These are phyloP conservation scores for Cichlasoma orientale DNA, from an alignment of 2,797 vertebrate genomes.

Conservation along the genomic window DNA sequence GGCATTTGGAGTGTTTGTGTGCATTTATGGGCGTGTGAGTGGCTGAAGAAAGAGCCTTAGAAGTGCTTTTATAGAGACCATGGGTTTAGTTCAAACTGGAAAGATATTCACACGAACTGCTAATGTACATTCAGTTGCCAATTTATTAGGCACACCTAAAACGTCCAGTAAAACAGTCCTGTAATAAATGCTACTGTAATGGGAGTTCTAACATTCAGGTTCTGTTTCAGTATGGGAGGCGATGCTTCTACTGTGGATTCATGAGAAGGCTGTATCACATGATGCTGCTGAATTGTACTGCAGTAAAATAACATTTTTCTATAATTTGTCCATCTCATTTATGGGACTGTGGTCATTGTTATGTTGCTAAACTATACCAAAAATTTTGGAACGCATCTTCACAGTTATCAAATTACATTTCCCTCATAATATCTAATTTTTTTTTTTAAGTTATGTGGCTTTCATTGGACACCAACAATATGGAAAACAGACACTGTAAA, in stretches of 20 bases:
- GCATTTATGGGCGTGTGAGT: conserved; percentile 29
- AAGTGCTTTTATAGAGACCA: conserved; percentile 17
- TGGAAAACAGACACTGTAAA: neutral
- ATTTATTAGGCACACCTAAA: neutral
- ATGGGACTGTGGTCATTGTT: neutral
- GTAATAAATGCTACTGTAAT: neutral
- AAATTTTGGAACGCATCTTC: neutral
- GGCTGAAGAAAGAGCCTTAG: neutral
- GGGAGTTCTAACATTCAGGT: neutral
- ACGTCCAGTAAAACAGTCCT: neutral
- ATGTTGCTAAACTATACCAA: neutral
- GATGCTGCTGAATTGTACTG: neutral
- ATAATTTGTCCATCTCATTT: neutral
- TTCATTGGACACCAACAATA: neutral
- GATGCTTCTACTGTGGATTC: neutral
- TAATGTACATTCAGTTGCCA: neutral
- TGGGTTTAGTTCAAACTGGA: neutral
- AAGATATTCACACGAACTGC: neutral
- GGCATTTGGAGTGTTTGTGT: conserved; percentile 40
- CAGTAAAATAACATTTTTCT: neutral
- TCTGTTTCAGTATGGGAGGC: neutral
- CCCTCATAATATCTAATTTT: neutral
- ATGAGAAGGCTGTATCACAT: neutral
- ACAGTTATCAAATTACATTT: neutral
- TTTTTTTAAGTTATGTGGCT: neutral